Base-by-base conservation (phyloP, 2,888 invertebrate genomes). In the Catocala nupta region DNA sequence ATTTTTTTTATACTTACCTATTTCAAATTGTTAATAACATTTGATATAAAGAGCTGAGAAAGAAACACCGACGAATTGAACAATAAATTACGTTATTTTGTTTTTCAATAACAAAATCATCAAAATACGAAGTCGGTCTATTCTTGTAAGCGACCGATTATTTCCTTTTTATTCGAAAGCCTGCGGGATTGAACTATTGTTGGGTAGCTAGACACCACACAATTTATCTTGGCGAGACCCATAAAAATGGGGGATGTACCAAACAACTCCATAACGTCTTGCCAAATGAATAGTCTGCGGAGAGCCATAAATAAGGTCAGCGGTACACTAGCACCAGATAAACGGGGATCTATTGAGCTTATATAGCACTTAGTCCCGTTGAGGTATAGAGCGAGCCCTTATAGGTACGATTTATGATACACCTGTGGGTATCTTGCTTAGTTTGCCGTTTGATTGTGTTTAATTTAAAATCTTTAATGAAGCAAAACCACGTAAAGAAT, bases 341-440 rank as follows among this genome's bases (percentile, higher is more conserved):
- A 90, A 88, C 87, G 87, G 82, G 86, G 87, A 90, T 90, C 88
- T 89, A 91, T 90, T 86, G 89, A 85, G 89, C 87, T 90, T 90
- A 90, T 90, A 90, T 87, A 89, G 84, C 88, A 86, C 86, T 89
- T 85, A 86, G 84, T 81, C 78, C 78, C 82, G 84, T 81, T 82
- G 71, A 85, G 68, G 77, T 84, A 81, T 82, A 80, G 77, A 75
- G 66, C 67, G 77, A 77, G 81, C 81, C 87, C 86, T 88, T 87
- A 83, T 81, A 82, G 73, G 60, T 65, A 68, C 69, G 78, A 89
- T 89, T 89, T 89, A 89, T 89, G 73, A 61, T 86, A 77, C 86
- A 89, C 89, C 88, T 89, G 88, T 83, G 87, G 76, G 81, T 80
- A 79, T 76, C 58, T 70, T 65, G 80, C 78, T 77, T 75, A 73